Conservation (phyloP, 2,113 vertebrate species). For the Sceloporus tristichus region DNA sequence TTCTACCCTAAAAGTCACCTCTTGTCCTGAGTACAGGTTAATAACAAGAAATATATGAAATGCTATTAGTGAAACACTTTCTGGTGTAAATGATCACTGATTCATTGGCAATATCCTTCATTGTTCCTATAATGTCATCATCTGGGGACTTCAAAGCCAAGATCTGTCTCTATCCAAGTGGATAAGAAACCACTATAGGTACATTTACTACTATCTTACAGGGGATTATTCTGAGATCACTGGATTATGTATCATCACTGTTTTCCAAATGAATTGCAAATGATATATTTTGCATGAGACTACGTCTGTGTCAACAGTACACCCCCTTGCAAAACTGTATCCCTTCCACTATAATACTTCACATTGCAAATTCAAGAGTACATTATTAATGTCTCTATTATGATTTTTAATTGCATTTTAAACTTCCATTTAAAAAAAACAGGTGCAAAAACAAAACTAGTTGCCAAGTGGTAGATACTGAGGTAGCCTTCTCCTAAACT, state of each 20-base stretch:
- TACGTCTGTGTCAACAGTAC: background rate
- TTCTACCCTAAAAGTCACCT: too few species aligned
- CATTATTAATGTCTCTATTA: background rate
- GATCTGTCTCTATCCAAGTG: background rate
- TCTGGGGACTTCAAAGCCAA: background rate
- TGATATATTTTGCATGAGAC: background rate
- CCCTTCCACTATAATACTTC: background rate
- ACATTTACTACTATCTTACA: background rate
- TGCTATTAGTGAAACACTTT: background rate
- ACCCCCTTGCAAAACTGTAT: background rate
- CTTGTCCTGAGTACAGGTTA: background rate
- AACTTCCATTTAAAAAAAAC: background rate
- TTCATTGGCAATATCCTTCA: background rate
- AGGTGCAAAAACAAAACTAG: background rate
- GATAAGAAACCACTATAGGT: background rate
- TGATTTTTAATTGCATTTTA: too few species aligned
- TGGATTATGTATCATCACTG: background rate
- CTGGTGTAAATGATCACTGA: background rate
- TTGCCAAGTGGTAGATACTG: background rate
- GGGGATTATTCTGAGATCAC: background rate
- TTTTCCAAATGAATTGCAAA: background rate
- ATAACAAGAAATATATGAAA: slow-evolving; percentile 4
- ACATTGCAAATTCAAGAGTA: background rate
- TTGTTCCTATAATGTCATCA: background rate
- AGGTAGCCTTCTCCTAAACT: background rate